Evolutionary conservation across 2,113 vertebrate genomes (phyloP).

Genomic region (Triplophysa tibetana): DNA sequence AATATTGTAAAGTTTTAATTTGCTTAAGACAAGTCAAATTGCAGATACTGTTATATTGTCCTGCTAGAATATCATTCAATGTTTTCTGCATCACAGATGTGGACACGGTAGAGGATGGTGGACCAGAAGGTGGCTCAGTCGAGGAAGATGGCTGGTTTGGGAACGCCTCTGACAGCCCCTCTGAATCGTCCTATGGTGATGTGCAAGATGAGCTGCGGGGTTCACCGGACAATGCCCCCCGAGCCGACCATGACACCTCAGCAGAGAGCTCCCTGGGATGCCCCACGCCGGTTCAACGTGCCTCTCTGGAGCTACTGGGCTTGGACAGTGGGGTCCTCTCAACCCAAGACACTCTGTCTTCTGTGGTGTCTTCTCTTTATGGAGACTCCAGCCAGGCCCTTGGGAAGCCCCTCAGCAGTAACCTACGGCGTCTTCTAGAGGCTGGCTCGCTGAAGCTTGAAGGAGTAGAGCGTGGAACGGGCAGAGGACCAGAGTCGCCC

Average conservation of each 20-base stretch:
- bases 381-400: constrained; percentile 85
- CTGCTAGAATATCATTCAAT: not conserved
- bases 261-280: constrained; percentile 91
- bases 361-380: constrained; percentile 85
- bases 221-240: constrained; percentile 79
- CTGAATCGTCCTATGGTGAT: constrained; percentile 94
- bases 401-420: constrained; percentile 93
- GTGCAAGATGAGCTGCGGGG: constrained; percentile 89
- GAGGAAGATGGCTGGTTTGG: constrained; percentile 96
- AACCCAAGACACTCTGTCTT: constrained; percentile 87
- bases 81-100: constrained; percentile 80
- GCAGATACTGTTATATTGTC: not conserved
- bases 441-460: constrained; percentile 91
- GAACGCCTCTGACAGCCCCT: constrained; percentile 93
- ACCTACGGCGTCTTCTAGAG: constrained; percentile 91
- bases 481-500: constrained; percentile 80
- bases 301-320: constrained; percentile 84
- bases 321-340: constrained; percentile 81
- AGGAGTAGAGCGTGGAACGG: constrained; percentile 75
- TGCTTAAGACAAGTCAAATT: not conserved
- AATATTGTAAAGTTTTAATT: not conserved
- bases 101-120: constrained; percentile 88
- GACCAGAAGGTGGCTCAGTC: constrained; percentile 82
- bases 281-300: constrained; percentile 86
- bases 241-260: constrained; percentile 84